phyloP scores from a whole-genome alignment of 1,140 invertebrate species.

The Rhizoglyphus robini region DNA sequence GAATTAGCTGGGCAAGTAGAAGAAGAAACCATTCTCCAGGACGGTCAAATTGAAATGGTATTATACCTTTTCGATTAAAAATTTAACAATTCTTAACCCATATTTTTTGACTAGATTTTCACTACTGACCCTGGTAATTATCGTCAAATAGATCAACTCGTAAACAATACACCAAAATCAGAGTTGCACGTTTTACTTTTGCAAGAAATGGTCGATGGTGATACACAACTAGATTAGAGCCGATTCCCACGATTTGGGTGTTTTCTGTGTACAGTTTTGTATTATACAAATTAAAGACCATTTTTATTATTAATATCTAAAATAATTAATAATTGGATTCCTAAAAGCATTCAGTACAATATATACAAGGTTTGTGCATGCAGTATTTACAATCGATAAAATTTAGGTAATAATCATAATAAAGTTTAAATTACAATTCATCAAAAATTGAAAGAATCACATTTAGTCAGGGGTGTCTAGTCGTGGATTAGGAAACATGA shows the following conservation, averaged over 20 bases:
- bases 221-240: conserved; percentile 48
- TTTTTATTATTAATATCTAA: no score
- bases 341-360: no score
- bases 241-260: no score
- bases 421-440: no score
- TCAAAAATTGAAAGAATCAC: background rate
- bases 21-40: conserved; percentile 57
- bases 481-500: conserved; percentile 1
- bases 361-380: no score
- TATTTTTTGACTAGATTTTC: conserved; percentile 45
- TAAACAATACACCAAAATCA: conserved; percentile 76
- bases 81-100: conserved; percentile 1
- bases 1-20: conserved; percentile 61
- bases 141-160: conserved; percentile 66
- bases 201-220: conserved; percentile 79
- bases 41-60: conserved; percentile 55
- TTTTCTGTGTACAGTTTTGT: background rate
- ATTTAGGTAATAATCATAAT: no score
- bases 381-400: no score
- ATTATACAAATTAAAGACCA: no score
- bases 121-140: conserved; percentile 87
- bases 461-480: conserved; percentile 5
- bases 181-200: conserved; percentile 73
- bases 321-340: no score
- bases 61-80: no score